These are phyloP conservation scores for Paramuricea clavata DNA, from an alignment of 92 coral and sea anemone species.

Conservation along the genomic window DNA sequence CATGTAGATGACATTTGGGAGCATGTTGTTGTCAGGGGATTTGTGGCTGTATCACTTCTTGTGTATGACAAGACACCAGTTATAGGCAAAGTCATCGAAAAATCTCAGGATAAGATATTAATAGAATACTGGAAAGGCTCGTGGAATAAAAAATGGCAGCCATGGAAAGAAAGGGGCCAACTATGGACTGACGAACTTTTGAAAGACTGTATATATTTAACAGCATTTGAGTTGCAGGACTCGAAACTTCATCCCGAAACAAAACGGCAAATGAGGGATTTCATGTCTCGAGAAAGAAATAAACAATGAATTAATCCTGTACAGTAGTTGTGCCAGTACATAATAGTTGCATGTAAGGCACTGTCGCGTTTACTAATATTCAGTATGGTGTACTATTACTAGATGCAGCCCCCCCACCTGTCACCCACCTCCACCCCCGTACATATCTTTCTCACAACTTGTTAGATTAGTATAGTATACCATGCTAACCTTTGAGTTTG, in stretches of 20 bases:
- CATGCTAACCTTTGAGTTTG: no score
- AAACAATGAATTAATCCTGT: no score
- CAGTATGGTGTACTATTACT: no score
- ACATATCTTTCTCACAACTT: no score
- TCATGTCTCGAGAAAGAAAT: not conserved
- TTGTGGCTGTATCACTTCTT: not conserved
- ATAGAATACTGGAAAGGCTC: not conserved
- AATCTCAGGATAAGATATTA: not conserved
- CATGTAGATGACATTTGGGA: not conserved
- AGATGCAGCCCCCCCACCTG: no score
- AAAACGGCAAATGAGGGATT: not conserved
- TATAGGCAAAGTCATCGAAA: not conserved
- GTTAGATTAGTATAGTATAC: no score
- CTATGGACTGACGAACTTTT: not conserved
- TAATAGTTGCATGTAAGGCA: no score
- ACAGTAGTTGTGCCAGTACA: no score
- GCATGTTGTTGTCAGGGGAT: not conserved
- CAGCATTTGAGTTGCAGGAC: not conserved
- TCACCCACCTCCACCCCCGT: no score
- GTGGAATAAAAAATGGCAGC: slow-evolving; percentile 1
- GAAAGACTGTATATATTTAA: not conserved
- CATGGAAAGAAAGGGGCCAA: not conserved
- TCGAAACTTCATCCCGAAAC: not conserved
- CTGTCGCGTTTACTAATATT: no score
- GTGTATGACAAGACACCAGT: not conserved